Conservation (phyloP, 2,113 vertebrate species). For the Anoplopoma fimbria region DNA sequence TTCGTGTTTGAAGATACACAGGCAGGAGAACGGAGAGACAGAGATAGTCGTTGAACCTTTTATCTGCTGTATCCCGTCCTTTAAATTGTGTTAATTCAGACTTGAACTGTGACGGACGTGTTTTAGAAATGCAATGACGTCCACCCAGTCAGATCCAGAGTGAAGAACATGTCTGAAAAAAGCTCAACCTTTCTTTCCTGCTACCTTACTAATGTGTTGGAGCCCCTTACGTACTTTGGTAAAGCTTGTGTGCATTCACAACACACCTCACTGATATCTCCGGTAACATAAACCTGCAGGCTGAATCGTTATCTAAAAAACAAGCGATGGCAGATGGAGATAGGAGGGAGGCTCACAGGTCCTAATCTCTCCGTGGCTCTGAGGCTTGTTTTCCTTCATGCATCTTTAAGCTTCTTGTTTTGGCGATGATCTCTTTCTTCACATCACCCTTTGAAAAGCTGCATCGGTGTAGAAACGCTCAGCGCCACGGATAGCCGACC, state of each 20-base stretch:
- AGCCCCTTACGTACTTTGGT: neutral
- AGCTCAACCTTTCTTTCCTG: too few species aligned
- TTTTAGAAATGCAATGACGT: neutral
- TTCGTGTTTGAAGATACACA: too few species aligned
- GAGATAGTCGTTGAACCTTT: neutral
- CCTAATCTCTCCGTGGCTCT: neutral
- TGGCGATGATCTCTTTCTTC: neutral
- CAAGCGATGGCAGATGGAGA: neutral
- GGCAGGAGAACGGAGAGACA: neutral
- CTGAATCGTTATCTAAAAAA: neutral
- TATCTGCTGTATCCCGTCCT: neutral
- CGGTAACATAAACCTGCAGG: neutral
- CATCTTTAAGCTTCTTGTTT: neutral
- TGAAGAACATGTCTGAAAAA: too few species aligned
- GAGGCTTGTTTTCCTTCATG: constrained; percentile 1
- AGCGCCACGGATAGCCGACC: neutral
- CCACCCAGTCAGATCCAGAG: neutral
- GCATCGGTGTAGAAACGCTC: neutral
- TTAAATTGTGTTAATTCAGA: neutral
- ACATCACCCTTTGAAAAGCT: neutral
- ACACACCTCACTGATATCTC: neutral
- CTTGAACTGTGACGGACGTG: neutral
- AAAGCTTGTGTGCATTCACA: neutral
- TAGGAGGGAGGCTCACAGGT: neutral
- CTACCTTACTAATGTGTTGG: neutral